Percentiles rank a stretch among this genome's conserved stretches.
Evolutionary conservation across 2,113 vertebrate species (phyloP).

Genomic region (Perognathus longimembris): DNA sequence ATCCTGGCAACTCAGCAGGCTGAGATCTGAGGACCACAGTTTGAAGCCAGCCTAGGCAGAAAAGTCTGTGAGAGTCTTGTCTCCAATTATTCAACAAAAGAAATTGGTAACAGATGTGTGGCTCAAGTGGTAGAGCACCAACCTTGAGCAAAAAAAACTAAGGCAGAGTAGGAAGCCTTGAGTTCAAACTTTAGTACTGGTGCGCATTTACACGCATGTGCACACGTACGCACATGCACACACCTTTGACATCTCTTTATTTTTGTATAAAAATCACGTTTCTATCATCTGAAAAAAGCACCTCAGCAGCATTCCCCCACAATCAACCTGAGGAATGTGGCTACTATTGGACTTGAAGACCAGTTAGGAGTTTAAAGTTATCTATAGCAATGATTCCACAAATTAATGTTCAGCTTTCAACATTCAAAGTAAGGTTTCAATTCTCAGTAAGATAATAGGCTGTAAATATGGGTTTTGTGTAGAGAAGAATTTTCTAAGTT

Average conservation of each 20-base stretch:
- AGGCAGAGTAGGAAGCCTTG: too few species aligned
- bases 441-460: constrained; percentile 32
- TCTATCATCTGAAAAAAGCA: constrained; percentile 41
- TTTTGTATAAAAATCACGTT: constrained; percentile 2
- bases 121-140: too few species aligned
- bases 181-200: too few species aligned
- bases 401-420: constrained; percentile 54
- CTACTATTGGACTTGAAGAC: background rate
- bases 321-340: constrained; percentile 5
- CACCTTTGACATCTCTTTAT: constrained; percentile 38
- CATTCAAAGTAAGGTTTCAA: constrained; percentile 21
- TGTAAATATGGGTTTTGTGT: constrained; percentile 40
- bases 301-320: background rate
- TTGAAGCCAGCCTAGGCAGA: too few species aligned
- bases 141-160: too few species aligned
- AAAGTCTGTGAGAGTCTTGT: too few species aligned
- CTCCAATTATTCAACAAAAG: too few species aligned
- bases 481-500: constrained; percentile 42
- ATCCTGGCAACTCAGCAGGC: too few species aligned
- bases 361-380: constrained; percentile 1
- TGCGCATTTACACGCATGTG: too few species aligned
- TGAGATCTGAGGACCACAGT: too few species aligned
- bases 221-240: background rate
- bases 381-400: background rate
- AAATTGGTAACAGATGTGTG: too few species aligned